Percentiles rank a stretch among this genome's conserved stretches.
Evolutionary conservation across 2,113 vertebrate genomes (phyloP).

Genomic region (Ginglymostoma cirratum): DNA sequence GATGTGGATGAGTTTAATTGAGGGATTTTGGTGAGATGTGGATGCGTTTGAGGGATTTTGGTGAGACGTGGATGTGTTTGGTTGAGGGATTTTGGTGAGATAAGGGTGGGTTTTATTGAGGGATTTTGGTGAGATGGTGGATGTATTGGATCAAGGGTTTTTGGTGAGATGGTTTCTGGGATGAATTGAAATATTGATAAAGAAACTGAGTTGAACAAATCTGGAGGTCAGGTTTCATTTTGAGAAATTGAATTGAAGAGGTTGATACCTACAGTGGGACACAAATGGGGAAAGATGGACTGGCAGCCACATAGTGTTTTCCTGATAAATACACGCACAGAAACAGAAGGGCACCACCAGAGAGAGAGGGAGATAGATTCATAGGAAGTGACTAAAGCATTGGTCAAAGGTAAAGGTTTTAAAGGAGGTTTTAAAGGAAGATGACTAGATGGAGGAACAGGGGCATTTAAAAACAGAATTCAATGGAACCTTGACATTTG

Average conservation of each 20-base stretch:
- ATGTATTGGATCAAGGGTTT: too few relatives aligned
- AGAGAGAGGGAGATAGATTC: background rate
- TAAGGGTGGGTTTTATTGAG: too few relatives aligned
- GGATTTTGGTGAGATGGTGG: too few relatives aligned
- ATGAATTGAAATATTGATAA: background rate
- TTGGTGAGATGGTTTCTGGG: too few relatives aligned
- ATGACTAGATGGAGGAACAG: background rate
- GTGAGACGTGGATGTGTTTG: background rate
- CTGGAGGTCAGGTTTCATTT: background rate
- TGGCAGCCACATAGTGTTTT: background rate
- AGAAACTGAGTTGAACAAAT: background rate
- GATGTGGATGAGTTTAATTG: too few relatives aligned
- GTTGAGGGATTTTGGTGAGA: too few relatives aligned
- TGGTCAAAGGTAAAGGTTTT: background rate
- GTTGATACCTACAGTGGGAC: background rate
- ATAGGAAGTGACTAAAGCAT: background rate
- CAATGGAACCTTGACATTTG: background rate
- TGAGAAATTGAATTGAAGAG: background rate
- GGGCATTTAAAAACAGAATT: background rate
- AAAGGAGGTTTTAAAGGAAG: background rate
- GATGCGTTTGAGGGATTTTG: background rate
- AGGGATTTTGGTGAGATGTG: background rate
- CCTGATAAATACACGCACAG: background rate
- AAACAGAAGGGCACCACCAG: background rate
- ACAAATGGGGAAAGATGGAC: background rate